Evolutionary conservation across 2,888 invertebrate species (phyloP).

Genomic region (Dicyrtomina minuta): DNA sequence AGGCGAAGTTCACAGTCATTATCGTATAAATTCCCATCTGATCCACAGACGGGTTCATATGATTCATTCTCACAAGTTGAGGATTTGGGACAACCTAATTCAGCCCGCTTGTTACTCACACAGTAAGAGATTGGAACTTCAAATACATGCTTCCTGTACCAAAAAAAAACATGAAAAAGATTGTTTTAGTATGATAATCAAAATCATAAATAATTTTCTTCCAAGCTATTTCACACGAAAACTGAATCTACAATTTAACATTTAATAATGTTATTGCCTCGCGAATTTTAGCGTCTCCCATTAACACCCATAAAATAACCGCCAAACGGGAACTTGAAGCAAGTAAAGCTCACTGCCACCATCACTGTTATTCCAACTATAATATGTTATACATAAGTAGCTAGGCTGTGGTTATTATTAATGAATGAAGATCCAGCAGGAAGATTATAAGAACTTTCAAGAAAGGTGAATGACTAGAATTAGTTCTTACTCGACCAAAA

Average conservation of each 20-base stretch:
- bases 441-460: too few relatives aligned
- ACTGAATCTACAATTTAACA: slow-evolving; percentile 32
- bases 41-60: slow-evolving; percentile 75
- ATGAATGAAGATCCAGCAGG: too few relatives aligned
- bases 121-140: slow-evolving; percentile 90
- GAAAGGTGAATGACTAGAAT: too few relatives aligned
- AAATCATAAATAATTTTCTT: background rate
- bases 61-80: slow-evolving; percentile 68
- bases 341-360: too few relatives aligned
- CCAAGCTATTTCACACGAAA: slow-evolving; percentile 18
- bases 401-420: too few relatives aligned
- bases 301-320: too few relatives aligned
- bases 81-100: slow-evolving; percentile 55
- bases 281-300: too few relatives aligned
- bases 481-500: too few relatives aligned
- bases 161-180: slow-evolving; percentile 17
- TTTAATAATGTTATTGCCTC: slow-evolving; percentile 6
- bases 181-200: background rate
- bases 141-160: slow-evolving; percentile 80
- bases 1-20: slow-evolving; percentile 86
- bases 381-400: too few relatives aligned
- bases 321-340: too few relatives aligned
- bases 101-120: slow-evolving; percentile 60
- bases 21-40: slow-evolving; percentile 83
- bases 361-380: too few relatives aligned